Evolutionary conservation across 2,797 vertebrate genomes (phyloP).

Genomic region (Neosilurus hyrtlii): DNA sequence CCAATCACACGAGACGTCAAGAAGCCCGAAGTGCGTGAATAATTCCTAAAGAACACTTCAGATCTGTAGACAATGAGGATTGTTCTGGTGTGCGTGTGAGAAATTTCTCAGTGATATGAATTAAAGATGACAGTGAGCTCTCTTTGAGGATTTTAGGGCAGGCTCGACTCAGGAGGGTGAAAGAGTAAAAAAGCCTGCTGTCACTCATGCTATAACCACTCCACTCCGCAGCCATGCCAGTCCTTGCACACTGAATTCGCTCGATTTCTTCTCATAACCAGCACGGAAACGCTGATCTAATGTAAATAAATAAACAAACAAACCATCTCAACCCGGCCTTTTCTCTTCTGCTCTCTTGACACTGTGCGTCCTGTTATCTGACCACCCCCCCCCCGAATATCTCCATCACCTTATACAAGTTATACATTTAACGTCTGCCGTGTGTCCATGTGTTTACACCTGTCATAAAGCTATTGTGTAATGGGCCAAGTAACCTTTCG

Average conservation of each 20-base stretch:
- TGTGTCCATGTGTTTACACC: background rate
- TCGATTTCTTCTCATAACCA: background rate
- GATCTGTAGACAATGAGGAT: slow-evolving; percentile 46
- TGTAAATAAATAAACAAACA: no score
- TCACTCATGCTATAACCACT: slow-evolving; percentile 46
- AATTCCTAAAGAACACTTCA: slow-evolving; percentile 33
- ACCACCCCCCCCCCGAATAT: slow-evolving; percentile 4
- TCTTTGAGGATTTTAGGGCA: slow-evolving; percentile 47
- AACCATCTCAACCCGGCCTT: background rate
- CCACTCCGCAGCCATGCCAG: slow-evolving; percentile 13
- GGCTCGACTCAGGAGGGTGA: slow-evolving; percentile 33
- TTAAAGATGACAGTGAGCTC: slow-evolving; percentile 57
- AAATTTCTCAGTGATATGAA: slow-evolving; percentile 45
- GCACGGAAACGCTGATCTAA: background rate
- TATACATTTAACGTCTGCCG: background rate
- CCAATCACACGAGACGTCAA: slow-evolving; percentile 31
- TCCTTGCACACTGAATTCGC: background rate
- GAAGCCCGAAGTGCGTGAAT: slow-evolving; percentile 35
- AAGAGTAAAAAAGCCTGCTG: slow-evolving; percentile 45
- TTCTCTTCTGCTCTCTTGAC: background rate
- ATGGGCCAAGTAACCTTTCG: background rate
- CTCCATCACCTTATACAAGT: background rate
- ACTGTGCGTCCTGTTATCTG: background rate
- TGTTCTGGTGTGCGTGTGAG: slow-evolving; percentile 15
- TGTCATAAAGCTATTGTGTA: background rate